phyloP scores from a whole-genome alignment of 2,113 vertebrate genomes.

The Prionailurus viverrinus region DNA sequence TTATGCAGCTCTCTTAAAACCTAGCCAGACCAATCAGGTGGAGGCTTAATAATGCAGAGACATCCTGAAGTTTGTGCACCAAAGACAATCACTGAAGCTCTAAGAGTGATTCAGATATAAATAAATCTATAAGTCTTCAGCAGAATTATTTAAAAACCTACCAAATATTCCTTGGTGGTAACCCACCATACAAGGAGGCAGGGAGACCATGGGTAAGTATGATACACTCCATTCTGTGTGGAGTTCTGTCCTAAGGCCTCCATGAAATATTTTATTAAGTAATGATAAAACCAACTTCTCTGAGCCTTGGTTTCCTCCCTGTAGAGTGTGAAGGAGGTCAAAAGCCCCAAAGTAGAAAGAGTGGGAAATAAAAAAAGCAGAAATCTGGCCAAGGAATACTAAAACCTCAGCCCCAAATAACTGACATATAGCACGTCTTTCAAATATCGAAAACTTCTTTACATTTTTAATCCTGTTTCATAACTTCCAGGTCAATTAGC shows the following conservation, averaged over 20 bases:
- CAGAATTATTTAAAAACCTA: slow-evolving; percentile 29
- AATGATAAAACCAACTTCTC: slow-evolving; percentile 5
- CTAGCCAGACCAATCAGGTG: neutral
- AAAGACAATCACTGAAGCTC: neutral
- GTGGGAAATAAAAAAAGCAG: neutral
- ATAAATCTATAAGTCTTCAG: neutral
- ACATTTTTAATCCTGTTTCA: slow-evolving; percentile 31
- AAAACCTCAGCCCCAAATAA: neutral
- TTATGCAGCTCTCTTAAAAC: slow-evolving; percentile 8
- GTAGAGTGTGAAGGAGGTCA: neutral
- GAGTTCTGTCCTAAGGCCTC: neutral
- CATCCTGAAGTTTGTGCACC: neutral
- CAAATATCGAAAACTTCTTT: neutral
- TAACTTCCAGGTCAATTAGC: neutral
- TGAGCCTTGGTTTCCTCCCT: neutral
- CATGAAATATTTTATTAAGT: slow-evolving; percentile 22
- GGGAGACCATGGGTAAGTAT: neutral
- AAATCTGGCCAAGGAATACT: neutral
- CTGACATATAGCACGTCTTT: neutral
- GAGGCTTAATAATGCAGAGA: neutral
- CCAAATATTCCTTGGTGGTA: neutral
- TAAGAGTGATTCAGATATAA: neutral
- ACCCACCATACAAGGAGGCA: neutral
- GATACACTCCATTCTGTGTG: neutral
- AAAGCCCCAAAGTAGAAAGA: neutral